Percentiles rank a stretch among this genome's conserved stretches.
Conservation (phyloP, 2,113 vertebrate genomes). For the Zosterops japonicus region DNA sequence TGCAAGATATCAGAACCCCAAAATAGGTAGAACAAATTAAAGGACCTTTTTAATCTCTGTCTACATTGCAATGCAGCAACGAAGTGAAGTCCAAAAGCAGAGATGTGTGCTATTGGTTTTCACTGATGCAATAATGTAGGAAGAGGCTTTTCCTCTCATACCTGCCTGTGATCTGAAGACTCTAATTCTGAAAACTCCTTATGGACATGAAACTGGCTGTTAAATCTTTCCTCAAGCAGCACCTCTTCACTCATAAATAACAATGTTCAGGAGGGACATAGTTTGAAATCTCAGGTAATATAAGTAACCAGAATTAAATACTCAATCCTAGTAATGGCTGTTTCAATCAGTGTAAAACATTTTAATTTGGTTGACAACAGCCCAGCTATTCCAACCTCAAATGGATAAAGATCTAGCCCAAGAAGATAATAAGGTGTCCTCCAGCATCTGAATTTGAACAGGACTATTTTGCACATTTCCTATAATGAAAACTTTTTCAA, state of each 20-base stretch:
- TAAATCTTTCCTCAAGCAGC: not conserved
- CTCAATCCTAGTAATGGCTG: not conserved
- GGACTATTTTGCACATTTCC: not conserved
- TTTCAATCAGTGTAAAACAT: not conserved
- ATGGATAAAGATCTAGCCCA: not conserved
- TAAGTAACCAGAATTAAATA: not conserved
- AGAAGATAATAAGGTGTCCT: not conserved
- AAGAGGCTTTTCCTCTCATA: not conserved
- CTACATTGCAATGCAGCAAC: not conserved
- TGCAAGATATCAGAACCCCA: not conserved
- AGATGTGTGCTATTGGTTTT: not conserved
- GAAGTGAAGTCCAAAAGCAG: not conserved
- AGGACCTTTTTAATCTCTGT: not conserved
- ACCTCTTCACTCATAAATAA: not conserved
- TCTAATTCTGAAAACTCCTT: not conserved
- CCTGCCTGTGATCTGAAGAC: not conserved
- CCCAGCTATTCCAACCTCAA: not conserved
- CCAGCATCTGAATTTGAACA: not conserved
- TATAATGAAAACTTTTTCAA: not conserved
- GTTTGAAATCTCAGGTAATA: not conserved
- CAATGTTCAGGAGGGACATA: not conserved
- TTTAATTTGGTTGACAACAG: accelerated
- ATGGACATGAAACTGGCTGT: not conserved
- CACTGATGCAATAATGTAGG: not conserved
- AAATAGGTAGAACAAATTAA: not conserved